Conservation (phyloP, 2,797 vertebrate genomes). For the Xenentodon cancila region DNA sequence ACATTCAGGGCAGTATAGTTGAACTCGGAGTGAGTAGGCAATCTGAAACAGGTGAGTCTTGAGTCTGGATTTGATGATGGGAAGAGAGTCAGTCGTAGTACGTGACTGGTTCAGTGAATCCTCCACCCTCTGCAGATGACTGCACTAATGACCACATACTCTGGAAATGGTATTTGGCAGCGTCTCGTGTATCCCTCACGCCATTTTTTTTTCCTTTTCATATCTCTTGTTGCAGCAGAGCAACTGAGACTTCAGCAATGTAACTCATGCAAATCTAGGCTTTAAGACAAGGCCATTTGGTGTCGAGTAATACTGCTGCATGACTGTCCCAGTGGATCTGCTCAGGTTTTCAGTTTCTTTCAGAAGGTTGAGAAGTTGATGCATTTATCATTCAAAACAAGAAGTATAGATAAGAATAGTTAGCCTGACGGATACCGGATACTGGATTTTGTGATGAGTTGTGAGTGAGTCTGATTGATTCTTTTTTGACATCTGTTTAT, state of each 20-base stretch:
- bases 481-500: background rate
- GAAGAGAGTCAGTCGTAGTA: too few relatives aligned
- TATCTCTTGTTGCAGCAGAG: constrained; percentile 25
- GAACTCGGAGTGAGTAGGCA: too few relatives aligned
- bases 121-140: constrained; percentile 36
- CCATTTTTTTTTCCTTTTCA: constrained; percentile 36
- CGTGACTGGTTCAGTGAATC: constrained; percentile 39
- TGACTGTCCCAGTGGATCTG: constrained; percentile 36
- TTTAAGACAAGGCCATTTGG: constrained; percentile 46
- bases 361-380: constrained; percentile 28
- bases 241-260: constrained; percentile 36
- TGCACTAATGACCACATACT: constrained; percentile 41
- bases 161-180: constrained; percentile 58
- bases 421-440: background rate
- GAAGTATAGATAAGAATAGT: constrained; percentile 1
- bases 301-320: constrained; percentile 47
- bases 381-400: constrained; percentile 9
- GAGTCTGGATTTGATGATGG: too few relatives aligned
- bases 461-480: background rate
- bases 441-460: background rate
- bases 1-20: too few relatives aligned
- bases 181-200: constrained; percentile 65
- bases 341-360: constrained; percentile 16
- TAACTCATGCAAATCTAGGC: constrained; percentile 30
- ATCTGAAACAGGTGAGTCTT: too few relatives aligned